Evolutionary conservation across 2,113 vertebrate species (phyloP).

Genomic region (Diadophis punctatus): DNA sequence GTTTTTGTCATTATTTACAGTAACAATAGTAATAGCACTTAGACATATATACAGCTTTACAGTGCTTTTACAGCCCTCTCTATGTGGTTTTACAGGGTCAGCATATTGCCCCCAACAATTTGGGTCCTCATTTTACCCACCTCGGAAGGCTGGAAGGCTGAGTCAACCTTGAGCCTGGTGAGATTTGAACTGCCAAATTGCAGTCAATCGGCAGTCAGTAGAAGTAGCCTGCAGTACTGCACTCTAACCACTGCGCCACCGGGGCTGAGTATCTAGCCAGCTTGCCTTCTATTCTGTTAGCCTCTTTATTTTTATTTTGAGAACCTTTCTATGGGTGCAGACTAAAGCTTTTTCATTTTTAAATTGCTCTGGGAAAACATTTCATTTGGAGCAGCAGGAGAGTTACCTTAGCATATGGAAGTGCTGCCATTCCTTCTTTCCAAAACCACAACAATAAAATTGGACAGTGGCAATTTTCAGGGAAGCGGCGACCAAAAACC

Average conservation of each 20-base stretch:
- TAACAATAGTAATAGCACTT: not conserved
- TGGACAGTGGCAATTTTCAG: not conserved
- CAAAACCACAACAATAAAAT: not conserved
- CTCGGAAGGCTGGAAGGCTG: too few relatives aligned
- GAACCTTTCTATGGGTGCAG: not conserved
- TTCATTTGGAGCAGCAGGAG: not conserved
- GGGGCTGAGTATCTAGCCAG: not conserved
- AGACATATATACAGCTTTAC: too few relatives aligned
- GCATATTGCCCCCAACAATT: too few relatives aligned
- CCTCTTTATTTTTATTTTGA: not conserved
- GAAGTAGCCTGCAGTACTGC: too few relatives aligned
- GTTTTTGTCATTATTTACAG: not conserved
- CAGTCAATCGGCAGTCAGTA: too few relatives aligned
- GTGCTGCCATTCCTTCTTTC: not conserved
- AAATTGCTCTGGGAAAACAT: not conserved
- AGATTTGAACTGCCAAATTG: too few relatives aligned
- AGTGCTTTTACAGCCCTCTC: too few relatives aligned
- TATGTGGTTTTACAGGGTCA: too few relatives aligned
- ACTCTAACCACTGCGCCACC: too few relatives aligned
- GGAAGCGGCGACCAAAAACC: not conserved
- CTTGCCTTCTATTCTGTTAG: not conserved
- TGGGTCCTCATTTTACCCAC: too few relatives aligned
- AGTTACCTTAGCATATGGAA: not conserved
- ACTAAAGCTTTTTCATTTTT: not conserved
- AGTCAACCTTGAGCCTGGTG: too few relatives aligned